These are phyloP conservation scores for Scrobipalpa atriplicella DNA, from an alignment of 2,888 invertebrate species.

Conservation along the genomic window DNA sequence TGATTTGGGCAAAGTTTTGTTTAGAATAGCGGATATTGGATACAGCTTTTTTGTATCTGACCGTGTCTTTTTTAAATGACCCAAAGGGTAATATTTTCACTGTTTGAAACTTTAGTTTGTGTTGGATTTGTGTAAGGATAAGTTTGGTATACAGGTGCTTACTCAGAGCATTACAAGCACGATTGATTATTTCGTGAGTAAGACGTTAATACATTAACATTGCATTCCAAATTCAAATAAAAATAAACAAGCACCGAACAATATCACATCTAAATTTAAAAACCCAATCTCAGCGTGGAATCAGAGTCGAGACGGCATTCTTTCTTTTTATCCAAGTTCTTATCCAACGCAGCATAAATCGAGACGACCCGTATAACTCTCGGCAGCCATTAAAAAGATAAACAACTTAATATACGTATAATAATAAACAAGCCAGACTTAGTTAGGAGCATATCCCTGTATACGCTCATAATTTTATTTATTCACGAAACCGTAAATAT, in stretches of 20 bases:
- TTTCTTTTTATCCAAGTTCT: conserved; percentile 68
- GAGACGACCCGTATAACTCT: conserved; percentile 78
- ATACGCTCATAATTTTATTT: conserved; percentile 80
- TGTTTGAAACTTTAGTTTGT: conserved; percentile 20
- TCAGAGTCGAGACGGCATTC: conserved; percentile 68
- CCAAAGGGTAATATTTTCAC: neutral
- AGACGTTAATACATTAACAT: neutral
- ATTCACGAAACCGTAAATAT: conserved; percentile 82
- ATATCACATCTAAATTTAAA: conserved; percentile 79
- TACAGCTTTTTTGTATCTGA: neutral
- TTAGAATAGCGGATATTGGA: conserved; percentile 39
- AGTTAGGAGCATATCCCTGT: conserved; percentile 61
- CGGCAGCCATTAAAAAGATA: conserved; percentile 79
- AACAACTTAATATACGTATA: conserved; percentile 82
- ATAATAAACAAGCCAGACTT: conserved; percentile 79
- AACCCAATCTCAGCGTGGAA: conserved; percentile 74
- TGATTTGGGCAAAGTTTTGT: conserved; percentile 52
- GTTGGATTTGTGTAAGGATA: neutral
- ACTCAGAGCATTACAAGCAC: neutral
- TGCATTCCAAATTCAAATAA: conserved; percentile 33
- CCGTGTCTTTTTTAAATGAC: neutral
- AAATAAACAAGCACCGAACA: conserved; percentile 58
- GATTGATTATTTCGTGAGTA: conserved; percentile 3
- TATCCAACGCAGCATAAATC: conserved; percentile 77
- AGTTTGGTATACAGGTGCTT: neutral